Evolutionary conservation across 2,888 invertebrate species (phyloP), one percentile per base, ranked within the genome.

Genomic region (Ophion ventricosus): DNA sequence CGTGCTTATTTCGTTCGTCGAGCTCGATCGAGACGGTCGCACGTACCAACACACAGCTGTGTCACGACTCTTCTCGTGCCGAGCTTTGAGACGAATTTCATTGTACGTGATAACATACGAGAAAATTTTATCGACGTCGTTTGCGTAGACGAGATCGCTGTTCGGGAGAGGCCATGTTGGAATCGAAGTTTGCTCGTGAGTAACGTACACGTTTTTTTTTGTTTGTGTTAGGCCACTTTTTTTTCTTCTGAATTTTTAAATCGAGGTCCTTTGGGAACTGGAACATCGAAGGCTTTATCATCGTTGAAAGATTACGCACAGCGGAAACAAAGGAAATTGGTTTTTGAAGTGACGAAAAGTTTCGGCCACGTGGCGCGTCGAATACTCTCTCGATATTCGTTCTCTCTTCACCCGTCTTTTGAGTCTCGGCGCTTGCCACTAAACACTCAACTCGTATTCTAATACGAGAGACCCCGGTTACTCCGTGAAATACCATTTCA

Each of bases 141-240:
- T 64, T 35, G 64, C 29, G 64, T 29, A 23, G 17, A 17, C 67
- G 57, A 54, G 11, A 69, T 49, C 49, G 49, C 49, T 49, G 49
- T 25, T 25, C 29, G 17, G 20, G 17, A 17, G 77, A 67, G 66
- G 82, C 82, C 78, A 78, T 82, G 78, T 73, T 78, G 67, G 78
- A 67, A 61, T 61, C 49, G 73, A 26, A 56, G 49, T 73, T 73
- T 73, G 67, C 54, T 82, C 70, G 82, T 78, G 78, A 82, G 82
- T 82, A 82, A 40, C 40, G 59, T 73, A 54, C 69, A 69, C 49
- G 49, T 17, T 49, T 49, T n/a, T n/a, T n/a, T n/a, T n/a, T n/a
- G n/a, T n/a, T 49, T 49, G 49, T 17, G 49, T 1, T 17, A 4
- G 4, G 49, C 49, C 2, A 49, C 17, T 69, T 78, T 61, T 56